Evolutionary conservation across 2,797 vertebrate genomes (phyloP).

Genomic region (Amblyraja radiata): DNA sequence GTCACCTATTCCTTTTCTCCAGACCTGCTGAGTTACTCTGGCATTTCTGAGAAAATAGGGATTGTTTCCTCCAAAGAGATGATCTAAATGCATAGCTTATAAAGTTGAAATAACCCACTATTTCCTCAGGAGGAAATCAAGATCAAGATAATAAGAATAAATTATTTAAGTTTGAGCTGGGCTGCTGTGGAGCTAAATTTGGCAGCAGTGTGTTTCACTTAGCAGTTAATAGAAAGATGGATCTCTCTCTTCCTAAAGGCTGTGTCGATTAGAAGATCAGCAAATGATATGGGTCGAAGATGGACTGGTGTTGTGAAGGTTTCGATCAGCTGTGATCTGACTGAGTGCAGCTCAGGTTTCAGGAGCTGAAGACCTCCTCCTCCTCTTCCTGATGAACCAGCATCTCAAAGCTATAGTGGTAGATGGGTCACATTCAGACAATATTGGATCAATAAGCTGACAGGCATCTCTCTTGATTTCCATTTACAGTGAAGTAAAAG

Average conservation of each 20-base stretch:
- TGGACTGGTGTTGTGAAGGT: neutral
- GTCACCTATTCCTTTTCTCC: no score
- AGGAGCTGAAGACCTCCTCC: no score
- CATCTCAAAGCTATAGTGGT: neutral
- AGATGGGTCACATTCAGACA: neutral
- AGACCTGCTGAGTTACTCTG: no score
- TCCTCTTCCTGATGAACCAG: neutral
- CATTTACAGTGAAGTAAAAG: neutral
- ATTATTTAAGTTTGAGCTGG: neutral
- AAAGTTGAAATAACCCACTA: no score
- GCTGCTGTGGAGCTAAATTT: neutral
- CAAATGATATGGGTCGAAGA: neutral
- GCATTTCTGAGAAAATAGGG: no score
- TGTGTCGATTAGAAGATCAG: neutral
- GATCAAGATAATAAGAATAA: neutral
- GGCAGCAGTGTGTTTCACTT: neutral
- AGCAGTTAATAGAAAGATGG: neutral
- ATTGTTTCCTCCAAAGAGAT: no score
- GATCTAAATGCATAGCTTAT: no score
- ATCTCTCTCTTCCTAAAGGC: neutral
- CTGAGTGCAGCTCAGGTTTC: neutral
- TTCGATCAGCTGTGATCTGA: neutral
- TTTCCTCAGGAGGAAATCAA: neutral
- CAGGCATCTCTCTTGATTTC: neutral
- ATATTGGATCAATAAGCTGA: neutral